phyloP scores from a whole-genome alignment of 2,888 invertebrate genomes.

The Epistrophella euchroma region DNA sequence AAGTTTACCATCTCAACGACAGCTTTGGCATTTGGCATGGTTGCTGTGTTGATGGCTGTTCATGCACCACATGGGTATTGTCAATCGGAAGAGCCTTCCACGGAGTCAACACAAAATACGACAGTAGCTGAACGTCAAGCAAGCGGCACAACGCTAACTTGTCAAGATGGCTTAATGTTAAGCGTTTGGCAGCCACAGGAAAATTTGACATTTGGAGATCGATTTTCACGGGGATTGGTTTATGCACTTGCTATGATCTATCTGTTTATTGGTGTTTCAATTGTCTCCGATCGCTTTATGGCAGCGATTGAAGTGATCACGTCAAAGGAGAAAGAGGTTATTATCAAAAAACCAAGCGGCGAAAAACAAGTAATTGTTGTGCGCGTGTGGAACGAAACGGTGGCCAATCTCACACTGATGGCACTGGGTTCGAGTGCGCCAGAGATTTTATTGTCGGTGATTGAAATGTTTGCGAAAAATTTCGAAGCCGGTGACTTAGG shows the following conservation, averaged over 20 bases:
- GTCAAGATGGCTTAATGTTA: constrained; percentile 93
- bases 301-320: constrained; percentile 99
- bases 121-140: constrained; percentile 64
- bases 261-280: constrained; percentile 99
- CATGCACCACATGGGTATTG: constrained; percentile 66
- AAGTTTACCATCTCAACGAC: constrained; percentile 62
- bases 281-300: constrained; percentile 99
- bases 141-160: constrained; percentile 83
- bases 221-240: constrained; percentile 93
- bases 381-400: constrained; percentile 99
- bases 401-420: constrained; percentile 99
- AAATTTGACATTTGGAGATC: constrained; percentile 90
- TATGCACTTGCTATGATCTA: constrained; percentile 96
- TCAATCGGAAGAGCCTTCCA: constrained; percentile 48
- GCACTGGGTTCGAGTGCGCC: constrained; percentile 99
- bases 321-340: constrained; percentile 97
- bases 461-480: constrained; percentile 97
- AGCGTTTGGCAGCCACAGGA: constrained; percentile 95
- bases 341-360: constrained; percentile 94
- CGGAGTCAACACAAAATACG: constrained; percentile 40
- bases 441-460: constrained; percentile 98
- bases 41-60: constrained; percentile 41
- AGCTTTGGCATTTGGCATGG: constrained; percentile 53
- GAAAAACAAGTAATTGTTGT: constrained; percentile 95
- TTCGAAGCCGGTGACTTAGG: constrained; percentile 98